phyloP scores from a whole-genome alignment of 2,113 vertebrate genomes.

The Sinocyclocheilus maitianheensis region DNA sequence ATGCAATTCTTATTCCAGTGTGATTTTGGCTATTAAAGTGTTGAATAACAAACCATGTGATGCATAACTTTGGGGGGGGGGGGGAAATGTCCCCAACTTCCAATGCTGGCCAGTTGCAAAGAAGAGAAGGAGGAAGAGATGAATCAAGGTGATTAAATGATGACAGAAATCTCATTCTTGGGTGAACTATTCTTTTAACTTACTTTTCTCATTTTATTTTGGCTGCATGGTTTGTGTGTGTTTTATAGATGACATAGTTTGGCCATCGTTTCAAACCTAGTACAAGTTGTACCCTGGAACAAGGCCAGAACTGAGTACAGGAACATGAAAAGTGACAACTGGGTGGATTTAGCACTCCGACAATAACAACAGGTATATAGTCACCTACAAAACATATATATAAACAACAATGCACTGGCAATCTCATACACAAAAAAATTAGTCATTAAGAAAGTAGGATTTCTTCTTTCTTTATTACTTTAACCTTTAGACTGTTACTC shows the following conservation, averaged over 20 bases:
- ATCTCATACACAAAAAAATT: no score
- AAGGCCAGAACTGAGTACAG: slow-evolving; percentile 57
- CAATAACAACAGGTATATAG: slow-evolving; percentile 8
- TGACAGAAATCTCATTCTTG: slow-evolving; percentile 12
- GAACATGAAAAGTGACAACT: slow-evolving; percentile 50
- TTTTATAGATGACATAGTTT: slow-evolving; percentile 59
- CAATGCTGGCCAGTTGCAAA: not conserved
- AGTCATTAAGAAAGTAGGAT: no score
- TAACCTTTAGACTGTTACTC: no score
- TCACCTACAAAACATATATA: not conserved
- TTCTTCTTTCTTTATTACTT: no score
- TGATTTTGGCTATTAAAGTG: not conserved
- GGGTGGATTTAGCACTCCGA: not conserved
- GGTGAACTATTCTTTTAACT: slow-evolving; percentile 14
- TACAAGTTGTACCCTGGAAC: slow-evolving; percentile 67
- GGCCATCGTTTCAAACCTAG: slow-evolving; percentile 63
- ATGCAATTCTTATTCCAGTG: not conserved
- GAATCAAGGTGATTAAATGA: not conserved
- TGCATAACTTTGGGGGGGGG: not conserved
- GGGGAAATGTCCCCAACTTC: slow-evolving; percentile 13
- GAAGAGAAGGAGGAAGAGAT: slow-evolving; percentile 22
- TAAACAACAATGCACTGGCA: no score
- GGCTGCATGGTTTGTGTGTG: slow-evolving; percentile 45
- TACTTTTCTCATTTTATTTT: slow-evolving; percentile 40
- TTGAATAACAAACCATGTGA: slow-evolving; percentile 19